Base-by-base conservation (phyloP, 1,140 invertebrate species). In the Protaetia brevitarsis region DNA sequence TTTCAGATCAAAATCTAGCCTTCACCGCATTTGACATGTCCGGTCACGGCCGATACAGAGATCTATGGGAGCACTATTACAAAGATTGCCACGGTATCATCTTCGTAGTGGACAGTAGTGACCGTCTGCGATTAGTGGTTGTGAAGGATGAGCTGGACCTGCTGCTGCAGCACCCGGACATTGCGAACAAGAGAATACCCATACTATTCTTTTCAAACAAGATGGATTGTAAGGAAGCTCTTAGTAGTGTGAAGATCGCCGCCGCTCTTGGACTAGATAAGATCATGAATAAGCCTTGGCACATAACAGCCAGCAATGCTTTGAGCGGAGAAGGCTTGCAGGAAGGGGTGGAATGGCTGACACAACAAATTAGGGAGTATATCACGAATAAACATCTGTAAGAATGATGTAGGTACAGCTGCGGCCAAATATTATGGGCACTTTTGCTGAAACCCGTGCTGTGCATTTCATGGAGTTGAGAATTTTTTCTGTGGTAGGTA, bases 11-110 rank as follows among this genome's bases (percentile, higher is more conserved):
- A 78, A 93, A 90, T 78, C 85, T 95, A 13, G 85, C 83, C 62
- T 96, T 99, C 73, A 95, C 93, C 28, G 94, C 94, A 16, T 96
- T 97, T 79, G 97, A 99, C 78, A 98, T 98, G 95, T 96, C 95
- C 0, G 97, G 97, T 2, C 95, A 98, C 72, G 93, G 95, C 31
- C 83, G 94, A 16, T 96, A 98, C 77, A 85, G 97, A 65, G 93
- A 93, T 72, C 81, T 99, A 11, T 99, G 97, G 97, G 96, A 99
- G 78, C 91, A 96, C 72, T 97, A 98, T 80, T 99, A 98, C 79
- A 88, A 89, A 73, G 91, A 93, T 70, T 94, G 94, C 70, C 88
- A 98, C 73, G 97, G 94, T 2, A 91, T 99, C 57, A 93, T 99
- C 67, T 99, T 98, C 81, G 95, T 99, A 2, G 90, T 99, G 26